These are phyloP conservation scores for Omphaloscelis lunosa DNA, from an alignment of 2,888 invertebrate genomes.

Conservation along the genomic window DNA sequence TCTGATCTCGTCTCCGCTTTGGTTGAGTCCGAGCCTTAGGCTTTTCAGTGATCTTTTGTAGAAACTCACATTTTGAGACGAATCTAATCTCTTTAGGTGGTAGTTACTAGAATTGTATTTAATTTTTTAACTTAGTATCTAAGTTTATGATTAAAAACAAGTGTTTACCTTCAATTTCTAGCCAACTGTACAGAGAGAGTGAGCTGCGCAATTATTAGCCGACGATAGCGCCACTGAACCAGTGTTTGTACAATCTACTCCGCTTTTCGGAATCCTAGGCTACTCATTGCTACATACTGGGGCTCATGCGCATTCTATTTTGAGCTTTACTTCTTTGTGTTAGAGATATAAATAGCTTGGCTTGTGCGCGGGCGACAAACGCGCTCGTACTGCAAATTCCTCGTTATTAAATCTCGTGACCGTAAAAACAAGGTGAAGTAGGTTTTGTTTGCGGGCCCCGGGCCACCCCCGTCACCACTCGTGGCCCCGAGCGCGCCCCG, in stretches of 20 bases:
- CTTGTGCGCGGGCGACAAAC: slow-evolving; percentile 53
- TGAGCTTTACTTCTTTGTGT: slow-evolving; percentile 22
- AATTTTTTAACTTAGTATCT: neutral
- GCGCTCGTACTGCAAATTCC: slow-evolving; percentile 63
- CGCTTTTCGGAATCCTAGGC: slow-evolving; percentile 39
- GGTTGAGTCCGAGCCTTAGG: too few relatives aligned
- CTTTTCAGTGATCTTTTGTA: neutral
- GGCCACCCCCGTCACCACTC: neutral
- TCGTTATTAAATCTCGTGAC: slow-evolving; percentile 70
- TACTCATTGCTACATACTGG: slow-evolving; percentile 46
- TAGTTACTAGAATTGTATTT: neutral
- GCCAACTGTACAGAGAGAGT: neutral
- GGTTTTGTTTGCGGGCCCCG: slow-evolving; percentile 57
- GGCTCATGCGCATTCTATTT: neutral
- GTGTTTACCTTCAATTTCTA: neutral
- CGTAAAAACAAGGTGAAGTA: slow-evolving; percentile 70
- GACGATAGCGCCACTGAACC: slow-evolving; percentile 15
- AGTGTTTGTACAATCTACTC: slow-evolving; percentile 40
- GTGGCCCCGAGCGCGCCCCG: neutral
- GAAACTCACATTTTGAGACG: neutral
- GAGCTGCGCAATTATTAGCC: slow-evolving; percentile 7
- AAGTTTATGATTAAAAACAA: neutral
- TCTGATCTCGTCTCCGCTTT: too few relatives aligned
- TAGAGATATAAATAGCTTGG: slow-evolving; percentile 47
- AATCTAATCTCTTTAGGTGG: neutral